Evolutionary conservation across 2,797 vertebrate genomes (phyloP).

Genomic region (Cephalopachus bancanus): DNA sequence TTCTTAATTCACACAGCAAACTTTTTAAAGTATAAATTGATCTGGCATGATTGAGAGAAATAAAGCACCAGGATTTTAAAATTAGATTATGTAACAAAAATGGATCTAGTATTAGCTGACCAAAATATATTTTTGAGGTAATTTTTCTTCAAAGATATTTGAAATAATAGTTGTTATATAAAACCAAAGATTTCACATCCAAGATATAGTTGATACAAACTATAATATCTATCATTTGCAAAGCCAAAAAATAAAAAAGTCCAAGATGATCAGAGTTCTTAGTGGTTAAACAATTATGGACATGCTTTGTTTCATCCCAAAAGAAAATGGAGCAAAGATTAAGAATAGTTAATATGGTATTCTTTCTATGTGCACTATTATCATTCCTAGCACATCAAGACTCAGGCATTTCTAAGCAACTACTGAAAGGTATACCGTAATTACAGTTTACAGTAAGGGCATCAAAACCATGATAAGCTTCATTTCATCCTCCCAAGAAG

Average conservation of each 20-base stretch:
- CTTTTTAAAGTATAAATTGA: conserved; percentile 68
- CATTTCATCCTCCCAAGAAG: neutral
- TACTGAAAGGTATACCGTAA: neutral
- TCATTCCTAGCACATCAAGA: neutral
- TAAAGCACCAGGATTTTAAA: conserved; percentile 40
- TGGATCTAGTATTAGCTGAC: neutral
- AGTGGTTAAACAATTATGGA: neutral
- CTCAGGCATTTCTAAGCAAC: conserved; percentile 6
- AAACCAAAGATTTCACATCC: neutral
- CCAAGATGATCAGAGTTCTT: neutral
- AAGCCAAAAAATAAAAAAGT: neutral
- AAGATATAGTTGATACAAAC: neutral
- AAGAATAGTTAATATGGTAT: neutral
- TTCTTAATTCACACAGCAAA: conserved; percentile 71
- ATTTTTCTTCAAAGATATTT: conserved; percentile 37
- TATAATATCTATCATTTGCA: neutral
- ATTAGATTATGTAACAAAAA: conserved; percentile 45
- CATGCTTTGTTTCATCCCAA: neutral
- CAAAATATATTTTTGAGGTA: conserved; percentile 25
- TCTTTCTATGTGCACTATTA: neutral
- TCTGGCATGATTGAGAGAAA: conserved; percentile 62
- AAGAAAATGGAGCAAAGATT: conserved; percentile 1
- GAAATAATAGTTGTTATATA: neutral
- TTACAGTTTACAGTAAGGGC: neutral
- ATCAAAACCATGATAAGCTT: neutral